Base-by-base conservation (phyloP, 2,113 vertebrate genomes). In the Galbula dea region DNA sequence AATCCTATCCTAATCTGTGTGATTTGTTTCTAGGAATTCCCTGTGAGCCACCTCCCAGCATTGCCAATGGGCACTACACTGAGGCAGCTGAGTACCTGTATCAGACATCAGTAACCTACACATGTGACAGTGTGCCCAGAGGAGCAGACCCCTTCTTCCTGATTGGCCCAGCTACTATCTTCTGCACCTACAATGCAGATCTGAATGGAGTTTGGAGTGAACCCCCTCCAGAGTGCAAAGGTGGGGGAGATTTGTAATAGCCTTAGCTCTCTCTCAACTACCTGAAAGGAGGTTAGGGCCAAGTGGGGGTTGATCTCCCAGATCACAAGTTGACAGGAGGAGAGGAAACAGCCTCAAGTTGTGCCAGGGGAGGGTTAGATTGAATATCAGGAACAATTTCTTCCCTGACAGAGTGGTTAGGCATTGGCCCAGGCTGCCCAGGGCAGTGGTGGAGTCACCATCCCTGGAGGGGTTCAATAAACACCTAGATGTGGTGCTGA, bases 201-300 rank as follows among this genome's bases (percentile, higher is more conserved):
- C 65, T 21, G 0, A 72, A 93, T 1, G 93, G 80, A 22, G 18
- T 55, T 20, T 98, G 97, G 97, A 98, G 94, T 24, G 88, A 3
- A 1, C 16, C 11, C 1, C 55, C 96, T 45, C 98, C 98, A 8
- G 5, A 88, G 1, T 98, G 98, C 43, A 97, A 48, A 98, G 97
- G 98, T 98, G 49, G 52, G 68, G 52, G 43, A 24, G 24, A 9
- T 80, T 75, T 84, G 17, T 72, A 5, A 15, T 85, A n/a, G n/a
- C n/a, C n/a, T n/a, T n/a, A n/a, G n/a, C n/a, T 43, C 41, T 43
- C 41, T 43, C 15, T 43, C 41, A 43, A 43, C 41, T 43, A 11
- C 41, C 41, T 43, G 41, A 15, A 43, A 43, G 41, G 41, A 43
- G 41, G 41, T 43, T 43, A 12, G n/a, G n/a, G n/a, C n/a, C n/a